Evolutionary conservation across 2,888 invertebrate species (phyloP), one percentile per base, ranked within the genome.

Genomic region (Eupeodes latifasciatus): DNA sequence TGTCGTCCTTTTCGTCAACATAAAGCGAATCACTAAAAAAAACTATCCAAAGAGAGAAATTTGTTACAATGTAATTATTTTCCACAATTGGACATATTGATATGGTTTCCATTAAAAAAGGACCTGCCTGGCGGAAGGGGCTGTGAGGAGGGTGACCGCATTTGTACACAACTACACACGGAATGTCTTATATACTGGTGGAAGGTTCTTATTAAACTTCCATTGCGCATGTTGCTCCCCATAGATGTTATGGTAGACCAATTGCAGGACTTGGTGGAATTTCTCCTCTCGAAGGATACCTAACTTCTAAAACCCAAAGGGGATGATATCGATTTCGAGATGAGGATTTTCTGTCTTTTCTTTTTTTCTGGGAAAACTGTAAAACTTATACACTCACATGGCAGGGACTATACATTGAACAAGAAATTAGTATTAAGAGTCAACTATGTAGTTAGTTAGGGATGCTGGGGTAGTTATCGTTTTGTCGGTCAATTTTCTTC

Each of bases 61-160:
- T 93, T 93, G 93, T 93, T 93, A 92, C 93, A 93, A 93, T 93
- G 93, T 93, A 93, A 93, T 93, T 93, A 93, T 93, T 93, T 93
- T 93, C 93, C 93, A 93, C 93, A 93, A 93, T 93, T 93, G 92
- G 93, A 93, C 93, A 93, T 93, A 93, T 93, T 93, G 93, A 93
- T 93, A 93, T 93, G 93, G 92, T 87, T 91, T 91, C 83, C 84
- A 82, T 89, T 89, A 85, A 89, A 89, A 89, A 79, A 81, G 69
- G 79, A 77, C 64, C 36, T 78, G 34, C 47, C n/a, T 11, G 27
- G 53, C 3, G 19, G 47, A 55, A 16, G 55, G 59, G 59, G 12
- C 27, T 47, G n/a, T n/a, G 59, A 51, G 61, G 76, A 66, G 83
- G 78, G 75, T 74, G 74, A 76, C 59, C 49, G 19, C 36, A 59